Evolutionary conservation across 2,797 vertebrate genomes (phyloP).

Genomic region (Orestias chungarensis): DNA sequence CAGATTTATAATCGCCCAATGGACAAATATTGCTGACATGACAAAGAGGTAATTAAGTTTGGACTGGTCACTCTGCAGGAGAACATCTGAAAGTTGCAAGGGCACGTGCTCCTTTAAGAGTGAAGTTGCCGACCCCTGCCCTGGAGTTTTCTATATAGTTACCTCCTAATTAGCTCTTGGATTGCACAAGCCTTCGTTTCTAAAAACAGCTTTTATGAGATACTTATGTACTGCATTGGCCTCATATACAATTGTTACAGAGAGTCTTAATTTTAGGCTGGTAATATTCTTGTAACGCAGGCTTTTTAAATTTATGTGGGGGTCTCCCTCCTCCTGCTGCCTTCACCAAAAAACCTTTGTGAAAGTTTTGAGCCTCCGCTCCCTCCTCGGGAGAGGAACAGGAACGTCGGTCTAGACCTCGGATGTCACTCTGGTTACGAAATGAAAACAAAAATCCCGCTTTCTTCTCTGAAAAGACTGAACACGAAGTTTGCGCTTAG

Average conservation of each 20-base stretch:
- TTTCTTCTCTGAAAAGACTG: slow-evolving; percentile 62
- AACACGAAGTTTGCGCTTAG: slow-evolving; percentile 69
- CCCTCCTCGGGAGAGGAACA: slow-evolving; percentile 9
- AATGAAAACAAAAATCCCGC: slow-evolving; percentile 60
- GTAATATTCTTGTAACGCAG: not conserved
- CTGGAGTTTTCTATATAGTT: not conserved
- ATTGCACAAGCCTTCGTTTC: not conserved
- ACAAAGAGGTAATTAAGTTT: no score
- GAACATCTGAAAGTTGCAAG: no score
- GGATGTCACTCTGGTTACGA: slow-evolving; percentile 60
- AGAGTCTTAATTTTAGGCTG: not conserved
- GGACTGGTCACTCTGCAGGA: no score
- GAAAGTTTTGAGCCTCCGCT: slow-evolving; percentile 15
- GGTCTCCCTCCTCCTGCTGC: slow-evolving; percentile 16
- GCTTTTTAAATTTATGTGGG: not conserved
- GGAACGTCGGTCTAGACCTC: slow-evolving; percentile 27
- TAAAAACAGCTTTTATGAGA: not conserved
- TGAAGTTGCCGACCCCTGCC: not conserved
- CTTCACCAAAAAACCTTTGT: slow-evolving; percentile 7
- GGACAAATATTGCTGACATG: not conserved
- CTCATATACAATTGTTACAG: not conserved
- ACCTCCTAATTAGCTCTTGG: not conserved
- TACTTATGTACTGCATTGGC: not conserved
- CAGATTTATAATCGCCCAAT: not conserved
- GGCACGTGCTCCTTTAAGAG: no score